Base-by-base conservation (phyloP, 2,113 vertebrate species). In the Perccottus glenii region DNA sequence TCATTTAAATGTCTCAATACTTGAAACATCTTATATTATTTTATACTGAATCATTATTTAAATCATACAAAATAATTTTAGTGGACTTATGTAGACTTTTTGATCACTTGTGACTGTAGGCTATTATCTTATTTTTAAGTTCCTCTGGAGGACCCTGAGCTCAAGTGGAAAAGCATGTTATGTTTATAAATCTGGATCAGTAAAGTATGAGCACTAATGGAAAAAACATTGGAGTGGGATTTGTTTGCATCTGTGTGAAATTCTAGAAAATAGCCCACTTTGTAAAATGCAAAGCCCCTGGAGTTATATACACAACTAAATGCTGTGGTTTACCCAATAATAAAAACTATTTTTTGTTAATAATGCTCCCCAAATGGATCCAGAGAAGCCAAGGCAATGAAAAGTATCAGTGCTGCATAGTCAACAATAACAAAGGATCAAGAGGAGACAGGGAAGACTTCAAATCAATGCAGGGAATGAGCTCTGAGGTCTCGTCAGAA, bases 391-490 rank as follows among this genome's bases (percentile, higher is more conserved):
- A 44, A 35, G 40, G 43, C 38, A 58, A 65, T 51, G 32, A 58
- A 65, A 52, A 40, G 43, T 27, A n/a, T 11, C 58, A 64, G 42
- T 35, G 6, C 36, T 44, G 46, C 16, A 16, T 27, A 60, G 45
- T 61, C 14, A 56, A 14, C 10, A 60, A 51, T 2, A 52, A 38
- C 35, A 55, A 15, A 44, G 12, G 67, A 64, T 63, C 61, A 32
- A 65, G 64, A 66, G 56, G 16, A 43, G 51, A 73, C 64, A 70
- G 67, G 40, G 70, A 81, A 74, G 77, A 71, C 84, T 87, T 93
- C 19, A 27, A 90, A 87, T 85, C 86, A 91, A 86, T 89, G 89
- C 74, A 79, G 83, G 87, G 91, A 91, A 89, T 91, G 86, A 89
- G 81, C 81, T 51, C 32, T 14, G 51, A 33, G 51, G 51, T 11